Base-by-base conservation (phyloP, 1,140 invertebrate genomes). In the Nephotettix cincticeps region DNA sequence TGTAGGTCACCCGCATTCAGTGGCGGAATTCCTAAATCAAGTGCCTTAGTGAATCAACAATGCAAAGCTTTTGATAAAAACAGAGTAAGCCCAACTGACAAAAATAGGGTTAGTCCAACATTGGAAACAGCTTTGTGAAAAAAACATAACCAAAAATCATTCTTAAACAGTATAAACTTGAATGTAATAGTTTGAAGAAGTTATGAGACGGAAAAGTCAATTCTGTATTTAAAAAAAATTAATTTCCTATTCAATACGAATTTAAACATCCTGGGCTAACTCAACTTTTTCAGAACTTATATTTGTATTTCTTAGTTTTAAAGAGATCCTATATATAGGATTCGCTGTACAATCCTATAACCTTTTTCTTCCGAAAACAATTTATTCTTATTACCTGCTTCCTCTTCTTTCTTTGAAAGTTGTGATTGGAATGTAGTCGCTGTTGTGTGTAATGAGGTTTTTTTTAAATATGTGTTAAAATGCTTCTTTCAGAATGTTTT, bases 121-220 rank as follows among this genome's bases (percentile, higher is more conserved):
- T 54, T 75, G 19, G 74, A 75, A 65, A 75, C 74, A 36, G 72
- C 74, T 51, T 61, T 75, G 14, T 74, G 61, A 51, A 47, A 64
- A 63, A n/a, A n/a, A n/a, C 43, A 27, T 11, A 29, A 9, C 28
- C 19, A 13, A 47, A 40, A 27, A 23, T 45, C 30, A n/a, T 21
- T 36, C 14, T 47, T 61, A 23, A 61, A 25, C 28, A 25, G 17
- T 25, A 61, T 61, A 23, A 17, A 17, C 28, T 61, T 27, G 17
- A 9, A 17, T 61, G 3, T 61, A 6, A 25, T 9, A 4, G 4
- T 4, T 27, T n/a, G n/a, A n/a, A n/a, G n/a, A n/a, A n/a, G n/a
- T n/a, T n/a, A n/a, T n/a, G n/a, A n/a, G n/a, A n/a, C n/a, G n/a
- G n/a, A n/a, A n/a, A n/a, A n/a, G n/a, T n/a, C n/a, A n/a, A n/a